Evolutionary conservation across 1,140 invertebrate species (phyloP).

Genomic region (Aphidius ervi): DNA sequence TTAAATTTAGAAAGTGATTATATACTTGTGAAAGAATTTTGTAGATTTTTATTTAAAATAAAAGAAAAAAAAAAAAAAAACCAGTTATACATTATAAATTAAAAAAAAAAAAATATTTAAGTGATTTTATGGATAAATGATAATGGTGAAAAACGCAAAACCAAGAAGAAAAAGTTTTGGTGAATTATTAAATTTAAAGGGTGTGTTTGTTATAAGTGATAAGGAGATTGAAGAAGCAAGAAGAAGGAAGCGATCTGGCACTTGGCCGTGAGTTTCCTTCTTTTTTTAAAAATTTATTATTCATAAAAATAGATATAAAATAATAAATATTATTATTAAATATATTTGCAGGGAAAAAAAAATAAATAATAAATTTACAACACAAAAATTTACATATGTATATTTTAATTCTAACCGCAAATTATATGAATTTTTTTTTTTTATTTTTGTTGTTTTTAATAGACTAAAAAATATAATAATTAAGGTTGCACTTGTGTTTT

Average conservation of each 20-base stretch:
- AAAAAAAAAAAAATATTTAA: background rate
- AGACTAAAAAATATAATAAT: background rate
- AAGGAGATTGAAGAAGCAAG: conserved; percentile 28
- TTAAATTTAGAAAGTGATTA: no score
- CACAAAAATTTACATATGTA: no score
- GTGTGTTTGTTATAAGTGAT: conserved; percentile 27
- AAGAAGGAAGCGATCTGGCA: conserved; percentile 43
- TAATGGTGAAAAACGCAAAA: conserved; percentile 33
- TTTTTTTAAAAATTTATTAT: no score
- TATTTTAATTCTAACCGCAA: conserved; percentile 17
- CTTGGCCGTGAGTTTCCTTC: conserved; percentile 45
- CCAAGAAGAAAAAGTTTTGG: conserved; percentile 38
- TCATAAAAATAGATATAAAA: no score
- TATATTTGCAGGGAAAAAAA: no score
- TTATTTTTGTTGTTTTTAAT: conserved; percentile 3
- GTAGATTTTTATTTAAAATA: no score
- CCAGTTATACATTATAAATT: background rate
- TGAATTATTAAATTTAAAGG: conserved; percentile 37
- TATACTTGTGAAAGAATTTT: no score
- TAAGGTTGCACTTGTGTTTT: no score
- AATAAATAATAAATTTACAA: no score
- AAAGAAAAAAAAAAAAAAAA: no score
- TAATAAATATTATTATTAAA: no score
- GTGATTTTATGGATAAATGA: background rate
- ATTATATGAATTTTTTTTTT: conserved; percentile 35